A percentile compares a stretch with the other conserved stretches of the same genome.
These are phyloP conservation scores for Anastatus disparis DNA, from an alignment of 1,140 invertebrate genomes.

Conservation along the genomic window DNA sequence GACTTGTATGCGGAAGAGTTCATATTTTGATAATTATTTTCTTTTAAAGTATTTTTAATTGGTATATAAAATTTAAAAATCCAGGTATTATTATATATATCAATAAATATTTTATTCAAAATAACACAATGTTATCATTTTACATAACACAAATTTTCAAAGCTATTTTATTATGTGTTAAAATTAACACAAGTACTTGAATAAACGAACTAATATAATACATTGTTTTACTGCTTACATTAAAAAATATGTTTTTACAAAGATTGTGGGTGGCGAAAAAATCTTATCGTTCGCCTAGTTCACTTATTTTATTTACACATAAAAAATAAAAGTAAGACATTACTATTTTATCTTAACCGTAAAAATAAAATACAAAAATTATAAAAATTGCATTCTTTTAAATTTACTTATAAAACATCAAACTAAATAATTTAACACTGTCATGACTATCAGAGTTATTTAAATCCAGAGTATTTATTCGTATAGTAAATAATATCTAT, in stretches of 20 bases:
- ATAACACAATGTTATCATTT: conserved; percentile 37
- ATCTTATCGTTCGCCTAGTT: neutral
- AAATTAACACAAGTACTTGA: conserved; percentile 19
- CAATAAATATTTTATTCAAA: conserved; percentile 40
- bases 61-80: too few relatives aligned
- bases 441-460: conserved; percentile 24
- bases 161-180: conserved; percentile 2
- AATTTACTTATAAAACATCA: conserved; percentile 16
- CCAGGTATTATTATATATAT: too few relatives aligned
- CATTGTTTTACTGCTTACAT: conserved; percentile 12
- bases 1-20: too few relatives aligned
- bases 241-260: conserved; percentile 28
- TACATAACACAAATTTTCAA: conserved; percentile 34
- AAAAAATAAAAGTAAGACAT: conserved; percentile 20
- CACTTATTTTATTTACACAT: neutral
- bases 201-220: conserved; percentile 21
- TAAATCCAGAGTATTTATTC: conserved; percentile 20
- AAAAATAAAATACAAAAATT: conserved; percentile 32
- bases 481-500: conserved; percentile 29
- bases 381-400: conserved; percentile 19
- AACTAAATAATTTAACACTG: conserved; percentile 16
- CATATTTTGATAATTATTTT: too few relatives aligned
- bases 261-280: neutral
- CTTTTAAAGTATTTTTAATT: too few relatives aligned
- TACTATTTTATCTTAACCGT: neutral